These are phyloP conservation scores for Typhlichthys eigenmanni DNA, from an alignment of 2,797 vertebrate genomes.

Conservation along the genomic window DNA sequence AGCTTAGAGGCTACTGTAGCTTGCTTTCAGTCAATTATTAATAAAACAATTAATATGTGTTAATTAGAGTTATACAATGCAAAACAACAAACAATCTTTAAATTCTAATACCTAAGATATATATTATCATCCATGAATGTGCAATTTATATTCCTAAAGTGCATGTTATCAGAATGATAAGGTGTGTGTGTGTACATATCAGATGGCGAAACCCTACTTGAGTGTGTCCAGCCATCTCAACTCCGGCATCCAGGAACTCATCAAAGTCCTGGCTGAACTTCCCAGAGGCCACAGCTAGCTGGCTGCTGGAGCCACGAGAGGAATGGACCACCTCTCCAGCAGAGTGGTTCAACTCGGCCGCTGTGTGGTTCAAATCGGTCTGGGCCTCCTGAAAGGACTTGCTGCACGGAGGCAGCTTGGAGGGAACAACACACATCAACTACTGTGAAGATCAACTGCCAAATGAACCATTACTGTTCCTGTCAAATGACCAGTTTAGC, in stretches of 20 bases:
- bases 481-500: conserved; percentile 7
- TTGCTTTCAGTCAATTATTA: no score
- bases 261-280: conserved; percentile 99
- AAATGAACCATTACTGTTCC: conserved; percentile 22
- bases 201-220: conserved; percentile 77
- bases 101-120: conserved; percentile 9
- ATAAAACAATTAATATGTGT: no score
- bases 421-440: conserved; percentile 26
- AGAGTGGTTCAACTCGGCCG: conserved; percentile 95
- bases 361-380: conserved; percentile 95
- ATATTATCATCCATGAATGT: not conserved
- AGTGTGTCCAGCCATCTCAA: conserved; percentile 98
- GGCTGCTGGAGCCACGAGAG: conserved; percentile 89
- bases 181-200: not conserved
- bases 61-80: conserved; percentile 28
- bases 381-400: conserved; percentile 98
- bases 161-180: no score
- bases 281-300: conserved; percentile 92
- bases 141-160: not conserved
- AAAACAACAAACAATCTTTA: not conserved
- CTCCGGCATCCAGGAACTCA: conserved; percentile 95
- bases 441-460: not conserved
- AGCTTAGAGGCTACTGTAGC: conserved; percentile 13
- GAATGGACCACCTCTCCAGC: conserved; percentile 97
- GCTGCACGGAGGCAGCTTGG: conserved; percentile 89